These are phyloP conservation scores for Crambe crambe DNA, from an alignment of 37 sponge, comb jelly and placozoan species.

Conservation along the genomic window DNA sequence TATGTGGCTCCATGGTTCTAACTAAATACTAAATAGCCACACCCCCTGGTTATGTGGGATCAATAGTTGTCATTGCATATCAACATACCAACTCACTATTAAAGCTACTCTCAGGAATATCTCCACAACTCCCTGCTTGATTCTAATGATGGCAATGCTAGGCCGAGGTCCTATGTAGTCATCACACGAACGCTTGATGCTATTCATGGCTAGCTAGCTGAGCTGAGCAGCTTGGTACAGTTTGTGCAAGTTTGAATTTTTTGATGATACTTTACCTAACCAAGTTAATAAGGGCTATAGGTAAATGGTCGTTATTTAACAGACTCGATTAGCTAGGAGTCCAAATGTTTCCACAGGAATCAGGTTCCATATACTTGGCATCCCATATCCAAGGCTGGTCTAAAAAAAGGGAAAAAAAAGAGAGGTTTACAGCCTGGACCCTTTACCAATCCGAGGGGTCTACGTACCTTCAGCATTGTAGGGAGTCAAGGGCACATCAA, in stretches of 20 bases:
- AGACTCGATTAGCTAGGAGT: slow-evolving; percentile 63
- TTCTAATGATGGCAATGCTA: slow-evolving; percentile 7
- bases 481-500: slow-evolving; percentile 57
- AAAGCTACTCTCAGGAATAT: slow-evolving; percentile 13
- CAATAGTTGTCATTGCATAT: background rate
- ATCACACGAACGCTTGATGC: too few relatives aligned
- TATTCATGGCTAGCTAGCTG: background rate
- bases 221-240: too few relatives aligned
- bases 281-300: too few relatives aligned
- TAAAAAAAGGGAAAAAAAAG: slow-evolving; percentile 3
- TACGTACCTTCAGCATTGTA: slow-evolving; percentile 45
- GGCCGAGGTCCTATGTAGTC: slow-evolving; percentile 12
- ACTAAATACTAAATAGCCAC: too few relatives aligned
- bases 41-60: too few relatives aligned
- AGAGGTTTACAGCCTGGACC: background rate
- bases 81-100: slow-evolving; percentile 22
- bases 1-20: too few relatives aligned
- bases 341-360: slow-evolving; percentile 67
- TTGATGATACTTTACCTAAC: too few relatives aligned
- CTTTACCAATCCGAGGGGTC: background rate
- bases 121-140: slow-evolving; percentile 43
- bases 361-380: slow-evolving; percentile 40
- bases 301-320: too few relatives aligned
- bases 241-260: too few relatives aligned
- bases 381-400: slow-evolving; percentile 86